Percentiles rank a stretch among this genome's conserved stretches.
These are phyloP conservation scores for Yoshiicerus persimilis DNA, from an alignment of 1,140 invertebrate genomes.

Conservation along the genomic window DNA sequence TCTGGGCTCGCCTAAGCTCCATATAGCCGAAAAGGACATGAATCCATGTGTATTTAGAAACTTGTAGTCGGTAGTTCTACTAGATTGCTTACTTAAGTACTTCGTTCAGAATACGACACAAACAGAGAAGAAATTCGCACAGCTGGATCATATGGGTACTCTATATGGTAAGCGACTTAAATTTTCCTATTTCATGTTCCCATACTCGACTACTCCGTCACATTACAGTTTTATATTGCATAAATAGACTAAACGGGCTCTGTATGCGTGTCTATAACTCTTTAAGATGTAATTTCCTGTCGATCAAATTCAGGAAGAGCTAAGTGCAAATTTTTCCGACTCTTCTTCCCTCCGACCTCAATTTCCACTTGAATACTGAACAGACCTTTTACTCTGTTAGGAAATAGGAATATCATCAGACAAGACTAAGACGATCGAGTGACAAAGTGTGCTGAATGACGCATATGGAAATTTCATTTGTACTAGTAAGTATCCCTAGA, in stretches of 20 bases:
- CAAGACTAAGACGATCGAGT: neutral
- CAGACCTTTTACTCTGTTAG: neutral
- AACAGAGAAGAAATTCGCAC: neutral
- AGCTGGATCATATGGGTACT: neutral
- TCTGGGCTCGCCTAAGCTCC: no score
- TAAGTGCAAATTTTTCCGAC: conserved; percentile 12
- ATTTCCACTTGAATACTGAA: neutral
- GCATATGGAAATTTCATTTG: conserved; percentile 13
- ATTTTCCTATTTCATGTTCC: neutral
- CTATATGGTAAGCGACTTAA: neutral
- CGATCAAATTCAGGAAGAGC: neutral
- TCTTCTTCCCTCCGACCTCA: neutral
- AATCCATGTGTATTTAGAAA: neutral
- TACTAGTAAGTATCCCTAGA: neutral
- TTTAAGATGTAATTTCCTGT: conserved; percentile 21
- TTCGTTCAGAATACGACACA: neutral
- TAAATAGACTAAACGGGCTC: neutral
- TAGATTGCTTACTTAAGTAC: neutral
- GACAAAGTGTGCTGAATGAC: conserved; percentile 10
- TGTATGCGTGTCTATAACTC: neutral
- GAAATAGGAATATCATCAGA: neutral
- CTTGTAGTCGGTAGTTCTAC: neutral
- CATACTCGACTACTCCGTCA: neutral
- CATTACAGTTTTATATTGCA: neutral
- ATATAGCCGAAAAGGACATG: no score